These are phyloP conservation scores for Cristatella mucedo DNA, from an alignment of 2,888 invertebrate species.

Conservation along the genomic window DNA sequence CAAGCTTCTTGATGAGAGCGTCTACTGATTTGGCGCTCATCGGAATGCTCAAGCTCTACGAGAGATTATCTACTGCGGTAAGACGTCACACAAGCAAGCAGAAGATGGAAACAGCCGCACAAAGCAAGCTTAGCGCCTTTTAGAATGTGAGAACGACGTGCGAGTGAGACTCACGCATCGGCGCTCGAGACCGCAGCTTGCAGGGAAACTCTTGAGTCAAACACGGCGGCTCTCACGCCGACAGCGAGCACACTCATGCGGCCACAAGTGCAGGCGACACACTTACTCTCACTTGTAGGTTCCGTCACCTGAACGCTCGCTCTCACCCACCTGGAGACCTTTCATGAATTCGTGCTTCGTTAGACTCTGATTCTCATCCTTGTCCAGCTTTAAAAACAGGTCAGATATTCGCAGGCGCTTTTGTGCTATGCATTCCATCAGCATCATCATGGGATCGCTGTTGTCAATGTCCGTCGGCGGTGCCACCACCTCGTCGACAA, in stretches of 20 bases:
- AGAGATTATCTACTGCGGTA: no score
- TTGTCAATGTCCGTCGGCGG: conserved; percentile 16
- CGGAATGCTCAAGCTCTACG: conserved; percentile 25
- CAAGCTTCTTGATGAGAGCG: conserved; percentile 20
- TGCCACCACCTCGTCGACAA: conserved; percentile 12
- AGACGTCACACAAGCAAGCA: background rate
- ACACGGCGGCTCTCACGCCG: no score
- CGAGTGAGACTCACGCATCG: no score
- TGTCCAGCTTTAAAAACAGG: conserved; percentile 21
- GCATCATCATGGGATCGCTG: conserved; percentile 18
- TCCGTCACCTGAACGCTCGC: background rate
- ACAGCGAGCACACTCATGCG: no score
- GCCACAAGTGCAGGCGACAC: no score
- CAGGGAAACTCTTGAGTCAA: no score
- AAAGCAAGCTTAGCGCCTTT: no score
- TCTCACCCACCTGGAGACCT: conserved; percentile 18
- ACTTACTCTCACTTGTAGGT: background rate
- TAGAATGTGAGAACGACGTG: no score
- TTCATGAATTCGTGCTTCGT: conserved; percentile 20
- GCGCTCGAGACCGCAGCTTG: no score
- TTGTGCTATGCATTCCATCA: conserved; percentile 19
- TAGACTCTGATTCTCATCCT: conserved; percentile 23
- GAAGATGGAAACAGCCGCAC: no score
- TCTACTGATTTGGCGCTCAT: conserved; percentile 21
- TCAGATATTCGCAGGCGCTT: conserved; percentile 20